Percentiles rank a stretch among this genome's conserved stretches.
These are phyloP conservation scores for Rhyacichthys aspro DNA, from an alignment of 2,797 vertebrate genomes.

Conservation along the genomic window DNA sequence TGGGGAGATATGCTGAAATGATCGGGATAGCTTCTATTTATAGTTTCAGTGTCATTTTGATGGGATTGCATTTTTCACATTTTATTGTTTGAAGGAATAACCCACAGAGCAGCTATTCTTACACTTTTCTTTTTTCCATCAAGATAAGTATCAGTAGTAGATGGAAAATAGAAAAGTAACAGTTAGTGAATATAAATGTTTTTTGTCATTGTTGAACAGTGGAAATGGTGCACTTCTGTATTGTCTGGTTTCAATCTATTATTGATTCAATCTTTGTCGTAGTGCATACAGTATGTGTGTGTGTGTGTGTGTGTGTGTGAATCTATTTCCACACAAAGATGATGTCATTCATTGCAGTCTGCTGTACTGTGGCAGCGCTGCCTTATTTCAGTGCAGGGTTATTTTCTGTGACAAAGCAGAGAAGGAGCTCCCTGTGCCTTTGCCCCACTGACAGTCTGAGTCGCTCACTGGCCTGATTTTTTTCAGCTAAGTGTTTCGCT, in stretches of 20 bases:
- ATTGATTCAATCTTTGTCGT: constrained; percentile 46
- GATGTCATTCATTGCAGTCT: constrained; percentile 50
- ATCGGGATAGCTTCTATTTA: too few relatives aligned
- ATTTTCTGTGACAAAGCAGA: constrained; percentile 20
- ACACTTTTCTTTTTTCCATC: constrained; percentile 3
- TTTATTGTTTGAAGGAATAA: too few relatives aligned
- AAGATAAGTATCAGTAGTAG: neutral
- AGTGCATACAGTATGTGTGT: constrained; percentile 10
- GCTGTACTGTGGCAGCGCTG: constrained; percentile 16
- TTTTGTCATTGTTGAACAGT: constrained; percentile 13
- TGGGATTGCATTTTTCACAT: too few relatives aligned
- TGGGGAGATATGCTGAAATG: too few relatives aligned
- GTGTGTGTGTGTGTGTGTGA: constrained; percentile 10
- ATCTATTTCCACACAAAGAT: constrained; percentile 19
- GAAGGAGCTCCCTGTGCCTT: constrained; percentile 49
- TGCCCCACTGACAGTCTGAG: constrained; percentile 49
- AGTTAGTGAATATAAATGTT: neutral
- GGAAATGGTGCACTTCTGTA: constrained; percentile 25
- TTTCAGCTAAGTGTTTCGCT: constrained; percentile 70
- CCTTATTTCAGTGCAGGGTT: constrained; percentile 43
- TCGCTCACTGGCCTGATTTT: constrained; percentile 74
- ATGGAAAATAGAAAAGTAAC: neutral
- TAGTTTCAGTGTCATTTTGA: too few relatives aligned
- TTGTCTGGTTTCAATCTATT: constrained; percentile 44
- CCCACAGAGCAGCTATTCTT: neutral